Conservation (phyloP, 2,797 vertebrate species). For the Huso huso region DNA sequence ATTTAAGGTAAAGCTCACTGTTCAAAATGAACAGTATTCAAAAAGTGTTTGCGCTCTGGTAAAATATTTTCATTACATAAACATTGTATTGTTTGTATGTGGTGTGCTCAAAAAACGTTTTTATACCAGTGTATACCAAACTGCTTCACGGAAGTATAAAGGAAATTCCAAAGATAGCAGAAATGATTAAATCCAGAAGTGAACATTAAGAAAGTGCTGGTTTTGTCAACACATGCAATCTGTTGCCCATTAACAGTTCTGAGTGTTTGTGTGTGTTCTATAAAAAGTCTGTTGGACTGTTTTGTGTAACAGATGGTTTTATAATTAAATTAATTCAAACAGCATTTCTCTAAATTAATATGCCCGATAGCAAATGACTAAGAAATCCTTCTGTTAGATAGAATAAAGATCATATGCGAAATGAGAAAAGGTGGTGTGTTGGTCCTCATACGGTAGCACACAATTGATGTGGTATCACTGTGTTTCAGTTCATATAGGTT, state of each 20-base stretch:
- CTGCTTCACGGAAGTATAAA: conserved; percentile 36
- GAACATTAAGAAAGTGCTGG: conserved; percentile 16
- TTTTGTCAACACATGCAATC: conserved; percentile 12
- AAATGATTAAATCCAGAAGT: conserved; percentile 41
- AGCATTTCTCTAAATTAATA: conserved; percentile 15
- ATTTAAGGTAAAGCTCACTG: conserved; percentile 53
- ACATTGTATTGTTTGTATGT: not conserved
- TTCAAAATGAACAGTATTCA: conserved; percentile 39
- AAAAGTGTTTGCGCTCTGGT: conserved; percentile 43
- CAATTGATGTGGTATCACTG: no score
- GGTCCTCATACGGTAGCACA: no score
- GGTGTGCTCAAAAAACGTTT: conserved; percentile 9
- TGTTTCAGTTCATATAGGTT: no score
- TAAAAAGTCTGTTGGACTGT: conserved; percentile 24
- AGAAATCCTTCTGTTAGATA: conserved; percentile 1
- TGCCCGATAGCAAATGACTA: conserved; percentile 12
- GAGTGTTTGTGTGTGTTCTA: conserved; percentile 36
- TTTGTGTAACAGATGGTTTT: conserved; percentile 16
- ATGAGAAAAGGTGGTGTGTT: conserved; percentile 1
- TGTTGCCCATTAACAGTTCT: conserved; percentile 15
- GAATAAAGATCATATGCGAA: conserved; percentile 1
- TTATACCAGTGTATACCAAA: conserved; percentile 28
- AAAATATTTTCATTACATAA: conserved; percentile 39
- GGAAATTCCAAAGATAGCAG: conserved; percentile 43
- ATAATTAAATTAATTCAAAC: conserved; percentile 20